Conservation (phyloP, 1,140 invertebrate genomes). For the Papilio xuthus region DNA sequence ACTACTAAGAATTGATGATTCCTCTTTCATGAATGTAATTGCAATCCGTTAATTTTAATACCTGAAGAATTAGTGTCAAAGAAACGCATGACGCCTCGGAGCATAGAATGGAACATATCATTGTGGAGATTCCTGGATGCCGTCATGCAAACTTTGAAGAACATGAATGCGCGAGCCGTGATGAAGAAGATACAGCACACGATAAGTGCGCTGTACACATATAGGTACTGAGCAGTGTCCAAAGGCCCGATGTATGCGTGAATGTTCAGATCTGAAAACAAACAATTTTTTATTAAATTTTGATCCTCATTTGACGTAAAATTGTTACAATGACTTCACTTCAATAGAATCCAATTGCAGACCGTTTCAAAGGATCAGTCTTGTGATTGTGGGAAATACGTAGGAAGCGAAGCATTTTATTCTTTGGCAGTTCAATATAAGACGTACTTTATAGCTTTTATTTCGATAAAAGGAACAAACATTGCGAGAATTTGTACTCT, state of each 20-base stretch:
- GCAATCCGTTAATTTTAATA: conserved; percentile 46
- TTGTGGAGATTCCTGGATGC: conserved; percentile 91
- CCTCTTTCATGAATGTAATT: neutral
- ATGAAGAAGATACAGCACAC: conserved; percentile 81
- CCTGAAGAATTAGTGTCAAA: conserved; percentile 93
- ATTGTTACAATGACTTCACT: neutral
- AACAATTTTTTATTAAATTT: neutral
- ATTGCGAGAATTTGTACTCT: no score
- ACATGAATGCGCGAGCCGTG: conserved; percentile 84
- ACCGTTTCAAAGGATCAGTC: neutral
- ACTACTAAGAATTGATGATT: neutral
- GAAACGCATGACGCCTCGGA: conserved; percentile 91
- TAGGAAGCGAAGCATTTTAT: no score
- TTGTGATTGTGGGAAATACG: no score
- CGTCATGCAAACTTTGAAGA: conserved; percentile 92
- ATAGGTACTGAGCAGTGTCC: conserved; percentile 74
- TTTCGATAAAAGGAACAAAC: no score
- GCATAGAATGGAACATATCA: conserved; percentile 90
- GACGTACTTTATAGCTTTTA: no score
- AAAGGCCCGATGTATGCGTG: conserved; percentile 74
- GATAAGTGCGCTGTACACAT: conserved; percentile 76
- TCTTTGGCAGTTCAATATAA: no score
- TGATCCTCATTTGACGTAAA: neutral
- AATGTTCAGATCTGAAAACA: conserved; percentile 68
- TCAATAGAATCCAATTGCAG: neutral